A percentile compares a stretch with the other conserved stretches of the same genome.
Conservation (phyloP, 2,113 vertebrate genomes). For the Upupa epops region DNA sequence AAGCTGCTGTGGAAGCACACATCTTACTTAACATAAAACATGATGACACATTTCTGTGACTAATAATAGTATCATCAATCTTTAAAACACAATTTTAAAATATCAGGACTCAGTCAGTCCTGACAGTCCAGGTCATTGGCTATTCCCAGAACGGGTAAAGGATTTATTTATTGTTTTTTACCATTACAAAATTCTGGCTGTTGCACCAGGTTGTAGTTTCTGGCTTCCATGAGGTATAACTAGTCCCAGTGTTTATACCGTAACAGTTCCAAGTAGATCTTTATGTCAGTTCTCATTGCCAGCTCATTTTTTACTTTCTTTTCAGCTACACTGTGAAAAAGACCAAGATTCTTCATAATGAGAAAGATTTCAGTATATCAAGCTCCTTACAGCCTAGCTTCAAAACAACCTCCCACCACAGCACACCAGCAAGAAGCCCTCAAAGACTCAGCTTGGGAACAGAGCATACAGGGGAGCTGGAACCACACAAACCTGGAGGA, state of each 20-base stretch:
- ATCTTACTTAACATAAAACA: background rate
- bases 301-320: background rate
- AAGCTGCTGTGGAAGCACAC: background rate
- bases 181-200: background rate
- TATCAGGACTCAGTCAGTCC: background rate
- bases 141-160: background rate
- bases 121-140: background rate
- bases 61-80: background rate
- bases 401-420: conserved; percentile 15
- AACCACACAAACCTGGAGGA: background rate
- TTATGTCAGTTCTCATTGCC: background rate
- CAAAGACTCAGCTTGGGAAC: background rate
- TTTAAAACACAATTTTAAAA: background rate
- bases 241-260: background rate
- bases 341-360: background rate
- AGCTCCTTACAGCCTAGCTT: background rate
- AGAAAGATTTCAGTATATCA: background rate
- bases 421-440: background rate
- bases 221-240: background rate
- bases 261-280: background rate
- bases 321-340: background rate
- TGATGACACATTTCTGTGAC: background rate
- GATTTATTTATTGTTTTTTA: background rate
- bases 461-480: background rate
- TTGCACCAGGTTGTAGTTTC: background rate